Percentiles rank a stretch among this genome's conserved stretches.
phyloP scores from a whole-genome alignment of 2,113 vertebrate species.

The Atherinomorus stipes region DNA sequence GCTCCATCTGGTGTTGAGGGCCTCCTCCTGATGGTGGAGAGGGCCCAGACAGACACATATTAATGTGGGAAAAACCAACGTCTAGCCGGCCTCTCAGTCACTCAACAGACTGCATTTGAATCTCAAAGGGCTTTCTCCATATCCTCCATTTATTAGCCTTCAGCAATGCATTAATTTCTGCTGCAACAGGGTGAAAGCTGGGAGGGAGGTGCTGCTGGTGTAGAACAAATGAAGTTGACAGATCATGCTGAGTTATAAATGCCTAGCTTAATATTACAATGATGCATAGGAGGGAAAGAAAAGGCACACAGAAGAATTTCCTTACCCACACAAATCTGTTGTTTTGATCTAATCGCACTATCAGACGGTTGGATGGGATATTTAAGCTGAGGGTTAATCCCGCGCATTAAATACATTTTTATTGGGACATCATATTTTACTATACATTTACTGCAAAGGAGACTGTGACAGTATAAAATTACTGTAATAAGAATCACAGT shows the following conservation, averaged over 20 bases:
- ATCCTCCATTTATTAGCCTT: constrained; percentile 80
- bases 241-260: constrained; percentile 36
- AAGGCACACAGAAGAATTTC: constrained; percentile 2
- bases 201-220: constrained; percentile 30
- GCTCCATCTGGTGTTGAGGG: constrained; percentile 84
- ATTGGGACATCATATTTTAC: constrained; percentile 20
- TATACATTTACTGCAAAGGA: constrained; percentile 7
- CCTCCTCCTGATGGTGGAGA: constrained; percentile 76
- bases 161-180: constrained; percentile 72
- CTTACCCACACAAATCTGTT: not conserved
- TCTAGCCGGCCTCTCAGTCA: constrained; percentile 77
- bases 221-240: constrained; percentile 15
- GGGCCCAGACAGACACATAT: constrained; percentile 84
- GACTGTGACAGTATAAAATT: constrained; percentile 2
- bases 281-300: constrained; percentile 6
- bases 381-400: not conserved
- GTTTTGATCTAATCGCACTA: constrained; percentile 23
- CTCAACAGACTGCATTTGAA: constrained; percentile 80
- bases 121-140: constrained; percentile 78
- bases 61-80: constrained; percentile 83
- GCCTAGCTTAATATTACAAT: constrained; percentile 4
- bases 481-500: constrained; percentile 20
- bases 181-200: constrained; percentile 46
- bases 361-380: not conserved
- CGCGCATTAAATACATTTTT: not conserved